phyloP scores from a whole-genome alignment of 2,113 vertebrate genomes.

The Antechinus stuartii region DNA sequence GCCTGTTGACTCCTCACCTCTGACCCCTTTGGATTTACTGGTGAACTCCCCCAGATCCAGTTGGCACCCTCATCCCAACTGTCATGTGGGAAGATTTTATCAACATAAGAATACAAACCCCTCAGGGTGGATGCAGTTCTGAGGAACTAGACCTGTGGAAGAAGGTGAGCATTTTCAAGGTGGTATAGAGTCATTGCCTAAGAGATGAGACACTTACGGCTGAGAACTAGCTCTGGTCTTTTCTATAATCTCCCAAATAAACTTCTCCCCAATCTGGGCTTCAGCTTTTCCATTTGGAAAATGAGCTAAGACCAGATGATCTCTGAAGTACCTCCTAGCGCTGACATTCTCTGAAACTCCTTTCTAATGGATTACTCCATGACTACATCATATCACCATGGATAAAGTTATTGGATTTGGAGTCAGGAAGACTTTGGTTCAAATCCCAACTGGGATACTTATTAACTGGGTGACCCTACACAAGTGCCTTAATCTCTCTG shows the following conservation, averaged over 20 bases:
- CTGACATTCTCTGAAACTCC: not conserved
- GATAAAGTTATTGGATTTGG: not conserved
- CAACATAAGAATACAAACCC: no score
- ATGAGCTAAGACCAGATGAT: not conserved
- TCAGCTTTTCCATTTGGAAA: not conserved
- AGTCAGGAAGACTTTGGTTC: not conserved
- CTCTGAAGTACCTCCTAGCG: not conserved
- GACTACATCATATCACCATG: not conserved
- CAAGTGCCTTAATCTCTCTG: not conserved
- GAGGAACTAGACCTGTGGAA: not conserved
- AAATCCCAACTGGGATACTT: not conserved
- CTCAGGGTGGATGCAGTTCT: not conserved
- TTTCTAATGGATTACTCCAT: not conserved
- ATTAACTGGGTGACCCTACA: not conserved
- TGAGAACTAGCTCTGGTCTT: not conserved
- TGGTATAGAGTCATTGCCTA: not conserved
- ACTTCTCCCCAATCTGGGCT: not conserved
- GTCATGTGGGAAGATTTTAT: not conserved
- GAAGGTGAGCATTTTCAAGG: not conserved
- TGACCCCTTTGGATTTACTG: slow-evolving; percentile 3
- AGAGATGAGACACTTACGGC: not conserved
- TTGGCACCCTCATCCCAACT: not conserved
- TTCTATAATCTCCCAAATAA: not conserved
- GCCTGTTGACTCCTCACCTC: not conserved
- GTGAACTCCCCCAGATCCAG: not conserved